A percentile compares a stretch with the other conserved stretches of the same genome.
Conservation (phyloP, 2,113 vertebrate species). For the Oncorhynchus clarkii region DNA sequence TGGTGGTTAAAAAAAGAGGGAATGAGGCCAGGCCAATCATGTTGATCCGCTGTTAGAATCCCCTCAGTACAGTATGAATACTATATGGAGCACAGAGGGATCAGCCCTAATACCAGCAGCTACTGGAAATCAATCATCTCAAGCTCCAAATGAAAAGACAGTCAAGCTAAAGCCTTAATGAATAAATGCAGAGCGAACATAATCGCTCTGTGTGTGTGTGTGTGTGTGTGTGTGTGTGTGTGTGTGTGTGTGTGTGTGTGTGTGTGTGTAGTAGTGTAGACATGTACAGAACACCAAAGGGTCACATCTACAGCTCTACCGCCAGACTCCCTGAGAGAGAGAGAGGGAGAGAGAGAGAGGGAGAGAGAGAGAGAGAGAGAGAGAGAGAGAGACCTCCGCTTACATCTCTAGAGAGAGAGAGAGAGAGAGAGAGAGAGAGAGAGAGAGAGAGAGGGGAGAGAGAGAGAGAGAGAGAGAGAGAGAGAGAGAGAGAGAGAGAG, state of each 20-base stretch:
- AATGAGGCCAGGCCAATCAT: constrained; percentile 22
- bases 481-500: too few species aligned
- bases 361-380: too few species aligned
- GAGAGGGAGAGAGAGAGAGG: too few species aligned
- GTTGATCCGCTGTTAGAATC: constrained; percentile 27
- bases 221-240: background rate
- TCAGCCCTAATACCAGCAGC: constrained; percentile 43
- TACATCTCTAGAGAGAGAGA: too few species aligned
- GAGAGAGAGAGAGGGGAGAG: too few species aligned
- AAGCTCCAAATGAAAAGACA: constrained; percentile 27
- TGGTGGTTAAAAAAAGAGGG: background rate
- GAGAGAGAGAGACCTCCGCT: too few species aligned
- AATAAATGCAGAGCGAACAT: constrained; percentile 54
- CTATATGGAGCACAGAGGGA: constrained; percentile 34
- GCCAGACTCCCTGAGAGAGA: background rate
- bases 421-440: too few species aligned
- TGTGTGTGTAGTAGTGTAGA: background rate
- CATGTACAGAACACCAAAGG: background rate
- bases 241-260: too few species aligned
- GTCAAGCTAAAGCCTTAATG: constrained; percentile 51
- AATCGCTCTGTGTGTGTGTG: background rate
- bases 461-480: too few species aligned
- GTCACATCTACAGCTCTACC: background rate
- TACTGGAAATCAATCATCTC: constrained; percentile 49
- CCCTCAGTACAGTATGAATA: constrained; percentile 21